Percentiles rank a stretch among this genome's conserved stretches.
Evolutionary conservation across 1,140 invertebrate genomes (phyloP).

Genomic region (Cataglyphis hispanica): DNA sequence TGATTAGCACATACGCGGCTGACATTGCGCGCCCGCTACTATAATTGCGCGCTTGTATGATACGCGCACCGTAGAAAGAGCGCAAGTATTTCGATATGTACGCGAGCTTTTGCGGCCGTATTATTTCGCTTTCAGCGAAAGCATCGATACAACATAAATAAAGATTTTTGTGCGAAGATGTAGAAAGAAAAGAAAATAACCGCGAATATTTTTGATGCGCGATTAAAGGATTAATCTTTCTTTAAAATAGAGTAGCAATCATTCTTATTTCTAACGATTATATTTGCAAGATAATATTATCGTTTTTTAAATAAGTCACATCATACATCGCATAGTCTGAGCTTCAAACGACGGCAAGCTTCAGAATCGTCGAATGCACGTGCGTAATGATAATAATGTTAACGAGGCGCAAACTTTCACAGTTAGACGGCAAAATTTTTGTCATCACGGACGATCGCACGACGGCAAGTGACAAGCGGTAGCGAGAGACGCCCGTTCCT

Average conservation of each 20-base stretch:
- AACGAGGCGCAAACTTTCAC: constrained; percentile 53
- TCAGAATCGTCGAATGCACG: constrained; percentile 30
- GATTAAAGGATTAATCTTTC: not conserved
- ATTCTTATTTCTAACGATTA: not conserved
- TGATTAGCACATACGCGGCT: constrained; percentile 68
- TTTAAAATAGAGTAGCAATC: not conserved
- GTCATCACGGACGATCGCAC: constrained; percentile 27
- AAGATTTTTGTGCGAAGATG: not conserved
- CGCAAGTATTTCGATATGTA: constrained; percentile 49
- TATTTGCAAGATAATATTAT: constrained; percentile 7
- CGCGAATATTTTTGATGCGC: not conserved
- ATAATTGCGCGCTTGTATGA: constrained; percentile 57
- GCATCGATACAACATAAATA: not conserved
- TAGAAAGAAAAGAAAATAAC: too few species aligned
- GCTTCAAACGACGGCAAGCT: not conserved
- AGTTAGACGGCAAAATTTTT: constrained; percentile 28
- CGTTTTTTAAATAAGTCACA: not conserved
- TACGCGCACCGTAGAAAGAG: constrained; percentile 39
- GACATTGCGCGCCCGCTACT: constrained; percentile 53
- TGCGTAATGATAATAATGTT: constrained; percentile 48
- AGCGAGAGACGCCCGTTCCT: not conserved
- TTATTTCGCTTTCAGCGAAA: not conserved
- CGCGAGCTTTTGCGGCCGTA: not conserved
- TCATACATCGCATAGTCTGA: not conserved
- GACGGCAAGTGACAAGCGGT: constrained; percentile 25